These are phyloP conservation scores for Phalacrocorax pelagicus DNA, from an alignment of 2,113 vertebrate genomes.

Conservation along the genomic window DNA sequence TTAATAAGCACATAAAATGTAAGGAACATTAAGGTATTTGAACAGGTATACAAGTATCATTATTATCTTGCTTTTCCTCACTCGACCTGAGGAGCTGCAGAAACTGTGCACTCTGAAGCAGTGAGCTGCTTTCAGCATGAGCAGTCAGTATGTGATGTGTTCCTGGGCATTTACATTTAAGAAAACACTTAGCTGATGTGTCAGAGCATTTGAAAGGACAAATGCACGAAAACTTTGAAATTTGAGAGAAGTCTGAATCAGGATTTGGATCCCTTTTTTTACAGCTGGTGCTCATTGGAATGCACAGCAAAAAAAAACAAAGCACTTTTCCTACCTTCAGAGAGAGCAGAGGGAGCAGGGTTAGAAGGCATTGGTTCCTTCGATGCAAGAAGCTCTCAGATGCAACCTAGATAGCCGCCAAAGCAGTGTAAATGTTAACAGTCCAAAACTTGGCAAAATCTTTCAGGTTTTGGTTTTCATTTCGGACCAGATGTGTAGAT, in stretches of 20 bases:
- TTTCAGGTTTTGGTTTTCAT: background rate
- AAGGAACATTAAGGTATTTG: background rate
- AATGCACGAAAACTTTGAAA: background rate
- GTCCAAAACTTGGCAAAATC: background rate
- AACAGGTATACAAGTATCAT: background rate
- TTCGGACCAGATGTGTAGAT: fast-evolving
- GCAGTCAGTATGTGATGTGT: background rate
- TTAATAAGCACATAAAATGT: background rate
- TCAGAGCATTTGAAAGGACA: background rate
- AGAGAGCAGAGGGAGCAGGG: background rate
- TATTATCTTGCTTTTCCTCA: background rate
- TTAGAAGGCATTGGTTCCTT: background rate
- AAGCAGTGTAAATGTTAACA: background rate
- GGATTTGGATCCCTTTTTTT: background rate
- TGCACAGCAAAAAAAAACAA: background rate
- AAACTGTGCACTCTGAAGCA: background rate
- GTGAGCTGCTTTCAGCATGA: background rate
- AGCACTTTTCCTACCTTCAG: background rate
- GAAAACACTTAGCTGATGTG: background rate
- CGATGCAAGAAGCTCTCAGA: background rate
- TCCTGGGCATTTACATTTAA: background rate
- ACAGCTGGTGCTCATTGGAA: background rate
- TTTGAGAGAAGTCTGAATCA: background rate
- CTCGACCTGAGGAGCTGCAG: background rate
- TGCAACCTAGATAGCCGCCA: background rate